Base-by-base conservation (phyloP, 2,888 invertebrate species). In the Cephus nigrinus region DNA sequence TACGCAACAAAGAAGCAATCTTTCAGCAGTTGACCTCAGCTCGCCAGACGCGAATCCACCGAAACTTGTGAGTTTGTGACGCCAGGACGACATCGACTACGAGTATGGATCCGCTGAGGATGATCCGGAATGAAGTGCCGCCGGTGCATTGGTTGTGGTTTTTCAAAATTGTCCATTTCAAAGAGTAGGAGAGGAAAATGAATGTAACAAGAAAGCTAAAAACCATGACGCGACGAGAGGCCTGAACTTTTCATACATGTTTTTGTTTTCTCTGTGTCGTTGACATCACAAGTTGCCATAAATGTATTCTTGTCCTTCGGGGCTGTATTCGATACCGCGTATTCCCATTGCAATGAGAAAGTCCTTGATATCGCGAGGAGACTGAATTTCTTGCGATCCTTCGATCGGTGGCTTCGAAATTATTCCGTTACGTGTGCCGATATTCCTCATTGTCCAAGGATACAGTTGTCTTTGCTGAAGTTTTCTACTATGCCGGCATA, bases 61-160 rank as follows among this genome's bases (percentile, higher is more conserved):
- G 35, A 96, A 96, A 92, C 94, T 97, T 89, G 96, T 97, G 92
- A 96, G 96, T 89, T 96, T 97, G 94, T 97, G 96, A 96, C 92
- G 91, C 90, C 90, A 91, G 88, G 90, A 89, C 15, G 85, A 88
- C 30, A 30, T 68, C 33, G 2, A 71, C 80, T 11, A 78, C 76
- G 85, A 86, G 74, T 85, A 85, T 68, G 84, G 82, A 77, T 86
- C 87, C 31, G 84, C 84, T 76, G 85, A 89, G 68, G 83, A 89
- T 68, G 87, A 89, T 78, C 81, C 86, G 73, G 87, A 89, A 81
- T 87, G 81, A 87, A 77, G 81, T 15, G 36, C 32, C 12, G 69
- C 40, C n/a, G n/a, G 73, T 73, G n/a, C n/a, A 2, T 12, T 33
- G 34, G 35, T 33, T 30, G 73, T 35, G 35, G 69, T 69, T 69